Percentiles rank a stretch among this genome's conserved stretches.
These are phyloP conservation scores for Phymatocera aterrima DNA, from an alignment of 2,888 invertebrate species.

Conservation along the genomic window DNA sequence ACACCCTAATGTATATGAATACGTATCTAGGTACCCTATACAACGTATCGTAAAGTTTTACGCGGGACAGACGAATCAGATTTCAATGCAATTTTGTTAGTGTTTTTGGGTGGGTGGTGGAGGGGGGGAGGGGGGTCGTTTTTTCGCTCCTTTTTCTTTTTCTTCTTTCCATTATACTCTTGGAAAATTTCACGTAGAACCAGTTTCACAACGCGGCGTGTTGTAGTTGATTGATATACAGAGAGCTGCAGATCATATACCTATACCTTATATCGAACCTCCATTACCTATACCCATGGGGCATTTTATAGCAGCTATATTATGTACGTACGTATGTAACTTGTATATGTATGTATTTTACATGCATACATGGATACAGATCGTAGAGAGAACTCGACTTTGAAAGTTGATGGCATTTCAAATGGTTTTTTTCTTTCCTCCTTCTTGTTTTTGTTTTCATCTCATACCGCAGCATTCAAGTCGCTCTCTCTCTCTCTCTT, in stretches of 20 bases:
- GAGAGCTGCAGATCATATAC: neutral
- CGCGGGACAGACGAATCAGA: neutral
- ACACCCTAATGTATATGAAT: too few relatives aligned
- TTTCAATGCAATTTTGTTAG: slow-evolving; percentile 30
- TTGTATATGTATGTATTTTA: neutral
- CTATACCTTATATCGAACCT: neutral
- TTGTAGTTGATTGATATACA: neutral
- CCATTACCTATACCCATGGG: slow-evolving; percentile 33
- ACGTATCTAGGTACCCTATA: too few relatives aligned
- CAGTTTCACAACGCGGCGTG: slow-evolving; percentile 17
- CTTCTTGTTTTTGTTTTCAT: neutral
- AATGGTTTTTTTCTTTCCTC: slow-evolving; percentile 27
- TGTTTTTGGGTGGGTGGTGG: too few relatives aligned
- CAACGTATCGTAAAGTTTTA: neutral
- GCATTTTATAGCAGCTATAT: too few relatives aligned
- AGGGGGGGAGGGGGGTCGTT: too few relatives aligned
- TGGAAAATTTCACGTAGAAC: slow-evolving; percentile 35
- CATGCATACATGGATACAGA: neutral
- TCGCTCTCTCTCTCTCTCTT: neutral
- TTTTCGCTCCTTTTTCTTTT: neutral
- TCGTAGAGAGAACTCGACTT: slow-evolving; percentile 36
- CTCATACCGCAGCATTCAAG: neutral
- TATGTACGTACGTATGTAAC: slow-evolving; percentile 11
- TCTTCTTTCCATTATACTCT: neutral
- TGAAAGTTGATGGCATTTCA: slow-evolving; percentile 45